Percentiles rank a stretch among this genome's conserved stretches.
These are phyloP conservation scores for Mastomys natalensis DNA, from an alignment of 2,113 vertebrate genomes.

Conservation along the genomic window DNA sequence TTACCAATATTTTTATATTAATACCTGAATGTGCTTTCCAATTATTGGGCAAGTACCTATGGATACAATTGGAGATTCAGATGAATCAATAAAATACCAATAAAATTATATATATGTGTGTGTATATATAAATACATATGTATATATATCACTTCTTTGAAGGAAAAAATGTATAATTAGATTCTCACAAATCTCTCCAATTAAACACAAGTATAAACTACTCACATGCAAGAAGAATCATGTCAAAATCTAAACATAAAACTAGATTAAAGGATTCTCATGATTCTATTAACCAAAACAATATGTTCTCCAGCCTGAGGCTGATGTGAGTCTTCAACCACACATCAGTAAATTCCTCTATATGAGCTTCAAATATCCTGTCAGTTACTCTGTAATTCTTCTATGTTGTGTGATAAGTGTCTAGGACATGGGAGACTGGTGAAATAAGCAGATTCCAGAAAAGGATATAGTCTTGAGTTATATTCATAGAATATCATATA, in stretches of 20 bases:
- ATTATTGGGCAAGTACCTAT: not conserved
- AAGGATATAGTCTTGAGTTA: not conserved
- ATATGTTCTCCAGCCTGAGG: not conserved
- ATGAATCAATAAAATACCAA: not conserved
- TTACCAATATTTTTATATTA: not conserved
- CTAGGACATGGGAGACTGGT: not conserved
- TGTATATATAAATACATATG: too few species aligned
- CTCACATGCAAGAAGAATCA: not conserved
- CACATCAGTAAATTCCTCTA: not conserved
- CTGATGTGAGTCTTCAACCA: too few species aligned
- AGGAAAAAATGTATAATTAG: not conserved
- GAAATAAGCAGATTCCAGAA: not conserved
- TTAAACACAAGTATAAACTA: not conserved
- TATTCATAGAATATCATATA: not conserved
- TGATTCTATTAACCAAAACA: not conserved
- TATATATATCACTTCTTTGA: too few species aligned
- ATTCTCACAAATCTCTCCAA: not conserved
- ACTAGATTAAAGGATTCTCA: not conserved
- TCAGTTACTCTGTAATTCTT: not conserved
- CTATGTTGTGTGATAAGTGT: not conserved
- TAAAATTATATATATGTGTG: not conserved
- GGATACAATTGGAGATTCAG: not conserved
- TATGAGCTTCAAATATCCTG: not conserved
- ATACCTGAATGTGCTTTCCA: not conserved
- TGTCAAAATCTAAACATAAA: not conserved